phyloP scores from a whole-genome alignment of 2,888 invertebrate species.

The Lycaena phlaeas region DNA sequence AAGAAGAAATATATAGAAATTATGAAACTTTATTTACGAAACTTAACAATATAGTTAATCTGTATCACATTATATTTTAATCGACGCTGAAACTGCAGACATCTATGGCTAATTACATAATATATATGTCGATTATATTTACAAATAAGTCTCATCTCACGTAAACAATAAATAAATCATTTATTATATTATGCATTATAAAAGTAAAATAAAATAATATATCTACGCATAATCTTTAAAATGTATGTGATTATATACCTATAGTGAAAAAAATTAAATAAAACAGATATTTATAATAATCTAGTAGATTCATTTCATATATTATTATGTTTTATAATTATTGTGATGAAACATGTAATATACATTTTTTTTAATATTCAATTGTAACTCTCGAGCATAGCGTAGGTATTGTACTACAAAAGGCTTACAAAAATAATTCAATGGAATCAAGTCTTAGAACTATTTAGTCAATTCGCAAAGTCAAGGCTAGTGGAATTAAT shows the following conservation, averaged over 20 bases:
- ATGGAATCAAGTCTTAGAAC: not conserved
- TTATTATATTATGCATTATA: not conserved
- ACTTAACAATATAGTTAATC: constrained; percentile 20
- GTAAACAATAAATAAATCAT: constrained; percentile 8
- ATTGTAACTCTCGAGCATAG: not conserved
- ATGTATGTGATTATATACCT: too few relatives aligned
- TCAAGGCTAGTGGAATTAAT: too few relatives aligned
- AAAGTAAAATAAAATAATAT: not conserved
- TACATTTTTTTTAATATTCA: not conserved
- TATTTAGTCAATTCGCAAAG: too few relatives aligned
- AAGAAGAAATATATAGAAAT: constrained; percentile 2
- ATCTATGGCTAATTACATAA: not conserved
- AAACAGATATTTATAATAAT: too few relatives aligned
- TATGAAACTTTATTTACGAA: constrained; percentile 18
- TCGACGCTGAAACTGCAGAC: not conserved
- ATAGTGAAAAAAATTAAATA: too few relatives aligned
- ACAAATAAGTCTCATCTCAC: not conserved
- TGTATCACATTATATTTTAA: constrained; percentile 16
- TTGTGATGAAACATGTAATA: not conserved
- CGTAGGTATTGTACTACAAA: not conserved
- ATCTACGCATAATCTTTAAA: too few relatives aligned
- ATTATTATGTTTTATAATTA: not conserved
- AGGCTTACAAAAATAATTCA: not conserved
- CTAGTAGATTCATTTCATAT: not conserved
- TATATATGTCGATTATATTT: not conserved